Evolutionary conservation across 2,888 invertebrate species (phyloP).

Genomic region (Gymnosoma rotundatum): DNA sequence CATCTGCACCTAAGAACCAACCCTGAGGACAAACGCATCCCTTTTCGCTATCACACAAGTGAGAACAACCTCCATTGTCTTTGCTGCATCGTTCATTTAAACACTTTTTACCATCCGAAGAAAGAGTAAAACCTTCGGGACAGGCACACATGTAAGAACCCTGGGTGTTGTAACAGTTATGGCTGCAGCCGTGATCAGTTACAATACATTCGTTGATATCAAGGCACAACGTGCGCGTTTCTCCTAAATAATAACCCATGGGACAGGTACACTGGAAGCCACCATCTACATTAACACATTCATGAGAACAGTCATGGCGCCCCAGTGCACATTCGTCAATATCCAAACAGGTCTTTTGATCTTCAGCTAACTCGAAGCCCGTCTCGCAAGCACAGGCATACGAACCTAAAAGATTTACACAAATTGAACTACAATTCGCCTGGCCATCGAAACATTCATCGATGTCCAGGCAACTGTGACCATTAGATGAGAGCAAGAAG

Average conservation of each 20-base stretch:
- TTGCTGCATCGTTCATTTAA: constrained; percentile 78
- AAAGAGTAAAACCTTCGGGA: constrained; percentile 78
- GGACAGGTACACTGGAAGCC: constrained; percentile 84
- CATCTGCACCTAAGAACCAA: constrained; percentile 80
- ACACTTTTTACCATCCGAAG: constrained; percentile 81
- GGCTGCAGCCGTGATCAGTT: constrained; percentile 74
- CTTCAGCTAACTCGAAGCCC: constrained; percentile 79
- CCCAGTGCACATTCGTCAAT: constrained; percentile 82
- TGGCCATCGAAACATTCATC: constrained; percentile 84
- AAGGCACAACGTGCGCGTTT: constrained; percentile 76
- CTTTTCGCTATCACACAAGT: constrained; percentile 79
- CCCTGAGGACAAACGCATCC: constrained; percentile 83
- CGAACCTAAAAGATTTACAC: constrained; percentile 85
- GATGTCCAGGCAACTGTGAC: constrained; percentile 82
- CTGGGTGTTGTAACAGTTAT: constrained; percentile 80
- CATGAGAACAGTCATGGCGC: constrained; percentile 82
- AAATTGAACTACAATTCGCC: constrained; percentile 84
- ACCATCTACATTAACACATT: constrained; percentile 84
- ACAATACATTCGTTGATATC: constrained; percentile 79
- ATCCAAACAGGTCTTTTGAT: constrained; percentile 82
- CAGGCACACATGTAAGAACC: constrained; percentile 85
- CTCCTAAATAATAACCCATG: constrained; percentile 81
- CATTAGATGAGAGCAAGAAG: constrained; percentile 79
- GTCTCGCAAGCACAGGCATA: constrained; percentile 82
- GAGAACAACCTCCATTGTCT: constrained; percentile 81